phyloP scores from a whole-genome alignment of 37 sponge, comb jelly and placozoan species.

The Chondrilla cf. caribensis region DNA sequence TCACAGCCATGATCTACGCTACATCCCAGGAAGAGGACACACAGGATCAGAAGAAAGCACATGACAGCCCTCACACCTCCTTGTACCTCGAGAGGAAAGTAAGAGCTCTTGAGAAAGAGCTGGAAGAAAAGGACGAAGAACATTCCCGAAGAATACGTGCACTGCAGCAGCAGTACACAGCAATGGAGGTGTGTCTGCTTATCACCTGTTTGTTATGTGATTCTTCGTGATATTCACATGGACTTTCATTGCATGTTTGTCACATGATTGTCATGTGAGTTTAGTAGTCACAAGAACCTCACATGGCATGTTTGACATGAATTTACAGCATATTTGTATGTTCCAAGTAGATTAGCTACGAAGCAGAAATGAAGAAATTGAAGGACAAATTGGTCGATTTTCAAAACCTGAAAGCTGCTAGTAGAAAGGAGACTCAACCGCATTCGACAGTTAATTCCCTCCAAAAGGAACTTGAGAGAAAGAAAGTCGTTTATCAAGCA shows the following conservation, averaged over 20 bases:
- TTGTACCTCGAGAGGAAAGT: conserved; percentile 42
- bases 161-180: conserved; percentile 49
- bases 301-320: too few species aligned
- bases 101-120: conserved; percentile 25
- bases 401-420: not conserved
- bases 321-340: too few species aligned
- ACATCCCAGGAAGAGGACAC: not conserved
- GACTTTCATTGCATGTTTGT: too few species aligned
- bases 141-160: conserved; percentile 1
- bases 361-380: not conserved
- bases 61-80: not conserved
- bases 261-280: too few species aligned
- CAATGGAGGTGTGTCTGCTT: conserved; percentile 56
- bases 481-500: conserved; percentile 12
- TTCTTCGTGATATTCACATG: not conserved
- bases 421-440: not conserved
- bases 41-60: not conserved
- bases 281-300: too few species aligned
- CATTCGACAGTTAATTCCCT: conserved; percentile 13
- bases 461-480: conserved; percentile 20
- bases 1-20: conserved; percentile 69
- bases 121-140: conserved; percentile 48
- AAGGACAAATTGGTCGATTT: not conserved
- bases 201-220: not conserved
- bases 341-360: not conserved